phyloP scores from a whole-genome alignment of 2,888 invertebrate genomes.

The Meloe dianella region DNA sequence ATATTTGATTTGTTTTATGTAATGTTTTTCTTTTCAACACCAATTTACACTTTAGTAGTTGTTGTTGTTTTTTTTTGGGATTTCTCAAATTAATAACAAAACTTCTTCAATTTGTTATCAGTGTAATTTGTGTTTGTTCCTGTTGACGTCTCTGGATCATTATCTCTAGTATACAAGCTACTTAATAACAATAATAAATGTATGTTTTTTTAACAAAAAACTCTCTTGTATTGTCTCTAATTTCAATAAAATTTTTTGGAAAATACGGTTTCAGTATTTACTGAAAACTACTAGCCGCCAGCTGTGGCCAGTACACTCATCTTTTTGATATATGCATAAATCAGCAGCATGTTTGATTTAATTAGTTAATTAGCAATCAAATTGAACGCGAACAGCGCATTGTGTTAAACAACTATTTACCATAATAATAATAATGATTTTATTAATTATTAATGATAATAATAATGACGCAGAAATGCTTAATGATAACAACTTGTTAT shows the following conservation, averaged over 20 bases:
- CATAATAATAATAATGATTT: too few species aligned
- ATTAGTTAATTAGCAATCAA: constrained; percentile 26
- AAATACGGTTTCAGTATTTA: too few species aligned
- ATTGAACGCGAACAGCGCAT: constrained; percentile 18
- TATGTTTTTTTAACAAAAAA: too few species aligned
- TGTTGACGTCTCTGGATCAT: too few species aligned
- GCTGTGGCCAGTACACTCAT: too few species aligned
- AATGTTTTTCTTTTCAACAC: not conserved
- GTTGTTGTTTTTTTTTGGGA: not conserved
- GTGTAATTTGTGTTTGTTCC: not conserved
- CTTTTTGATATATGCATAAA: too few species aligned
- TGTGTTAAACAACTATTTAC: constrained; percentile 6
- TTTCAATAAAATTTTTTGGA: too few species aligned
- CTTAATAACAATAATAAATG: too few species aligned
- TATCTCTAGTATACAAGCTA: too few species aligned
- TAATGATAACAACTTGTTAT: not conserved
- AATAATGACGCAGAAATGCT: not conserved
- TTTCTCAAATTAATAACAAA: not conserved
- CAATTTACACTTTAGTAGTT: not conserved
- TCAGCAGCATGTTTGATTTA: constrained; percentile 18
- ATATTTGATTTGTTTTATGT: not conserved
- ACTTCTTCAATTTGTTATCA: not conserved
- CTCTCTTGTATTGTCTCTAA: too few species aligned
- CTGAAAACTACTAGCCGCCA: too few species aligned
- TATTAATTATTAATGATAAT: not conserved